These are phyloP conservation scores for Nomada fucata DNA, from an alignment of 2,888 invertebrate genomes.

Conservation along the genomic window DNA sequence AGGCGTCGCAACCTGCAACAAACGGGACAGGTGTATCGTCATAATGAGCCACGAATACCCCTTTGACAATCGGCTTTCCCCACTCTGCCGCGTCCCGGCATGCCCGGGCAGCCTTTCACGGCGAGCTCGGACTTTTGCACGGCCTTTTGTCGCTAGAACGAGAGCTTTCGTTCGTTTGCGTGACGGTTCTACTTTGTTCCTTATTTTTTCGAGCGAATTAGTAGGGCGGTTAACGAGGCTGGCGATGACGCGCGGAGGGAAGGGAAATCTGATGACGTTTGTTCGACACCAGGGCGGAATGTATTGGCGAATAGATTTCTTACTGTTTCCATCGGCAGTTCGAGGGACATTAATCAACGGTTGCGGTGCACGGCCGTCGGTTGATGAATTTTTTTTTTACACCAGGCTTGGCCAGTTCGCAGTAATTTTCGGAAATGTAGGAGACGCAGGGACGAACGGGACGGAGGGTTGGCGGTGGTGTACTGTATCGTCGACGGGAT, in stretches of 20 bases:
- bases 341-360: slow-evolving; percentile 63
- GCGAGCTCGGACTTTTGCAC: not conserved
- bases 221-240: not conserved
- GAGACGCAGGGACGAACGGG: not conserved
- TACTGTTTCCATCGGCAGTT: slow-evolving; percentile 59
- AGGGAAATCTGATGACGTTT: not conserved
- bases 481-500: slow-evolving; percentile 70
- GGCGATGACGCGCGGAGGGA: no score
- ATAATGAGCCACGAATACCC: slow-evolving; percentile 9
- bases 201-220: not conserved
- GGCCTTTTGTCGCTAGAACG: not conserved
- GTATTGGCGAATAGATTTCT: not conserved
- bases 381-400: slow-evolving; percentile 61
- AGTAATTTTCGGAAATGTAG: slow-evolving; percentile 64
- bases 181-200: not conserved
- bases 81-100: not conserved
- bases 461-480: not conserved
- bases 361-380: slow-evolving; percentile 34
- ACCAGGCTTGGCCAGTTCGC: slow-evolving; percentile 43
- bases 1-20: slow-evolving; percentile 82
- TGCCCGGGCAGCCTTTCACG: not conserved
- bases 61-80: not conserved
- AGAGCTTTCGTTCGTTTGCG: not conserved
- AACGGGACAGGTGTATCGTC: slow-evolving; percentile 22
- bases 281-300: no score